Conservation (phyloP, 2,113 vertebrate species). For the Gymnarchus niloticus region DNA sequence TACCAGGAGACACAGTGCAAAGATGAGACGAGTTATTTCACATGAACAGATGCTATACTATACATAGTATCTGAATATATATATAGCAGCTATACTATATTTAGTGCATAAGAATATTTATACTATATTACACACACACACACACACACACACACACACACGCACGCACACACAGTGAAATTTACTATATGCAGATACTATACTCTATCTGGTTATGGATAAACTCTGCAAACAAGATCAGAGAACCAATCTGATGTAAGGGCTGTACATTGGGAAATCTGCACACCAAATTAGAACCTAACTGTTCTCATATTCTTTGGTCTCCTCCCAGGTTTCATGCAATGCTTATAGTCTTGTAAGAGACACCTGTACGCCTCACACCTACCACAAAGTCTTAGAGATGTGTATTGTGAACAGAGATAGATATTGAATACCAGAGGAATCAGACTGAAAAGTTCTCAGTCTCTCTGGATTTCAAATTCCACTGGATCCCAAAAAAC, state of each 20-base stretch:
- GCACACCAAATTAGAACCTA: background rate
- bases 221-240: background rate
- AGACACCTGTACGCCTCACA: background rate
- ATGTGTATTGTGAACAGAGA: background rate
- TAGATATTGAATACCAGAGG: background rate
- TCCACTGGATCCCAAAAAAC: background rate
- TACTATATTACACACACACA: too few species aligned
- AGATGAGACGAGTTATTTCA: background rate
- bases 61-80: too few species aligned
- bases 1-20: too few species aligned
- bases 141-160: too few species aligned
- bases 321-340: background rate
- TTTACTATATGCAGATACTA: too few species aligned
- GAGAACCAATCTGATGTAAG: background rate
- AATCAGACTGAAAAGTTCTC: background rate
- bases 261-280: background rate
- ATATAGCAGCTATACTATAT: too few species aligned
- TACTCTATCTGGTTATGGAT: background rate
- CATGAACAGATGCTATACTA: background rate
- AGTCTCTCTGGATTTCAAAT: background rate
- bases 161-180: too few species aligned
- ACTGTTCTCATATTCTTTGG: background rate
- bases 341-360: background rate
- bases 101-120: too few species aligned
- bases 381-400: background rate